phyloP scores from a whole-genome alignment of 2,888 invertebrate species.

The Diarsia rubi region DNA sequence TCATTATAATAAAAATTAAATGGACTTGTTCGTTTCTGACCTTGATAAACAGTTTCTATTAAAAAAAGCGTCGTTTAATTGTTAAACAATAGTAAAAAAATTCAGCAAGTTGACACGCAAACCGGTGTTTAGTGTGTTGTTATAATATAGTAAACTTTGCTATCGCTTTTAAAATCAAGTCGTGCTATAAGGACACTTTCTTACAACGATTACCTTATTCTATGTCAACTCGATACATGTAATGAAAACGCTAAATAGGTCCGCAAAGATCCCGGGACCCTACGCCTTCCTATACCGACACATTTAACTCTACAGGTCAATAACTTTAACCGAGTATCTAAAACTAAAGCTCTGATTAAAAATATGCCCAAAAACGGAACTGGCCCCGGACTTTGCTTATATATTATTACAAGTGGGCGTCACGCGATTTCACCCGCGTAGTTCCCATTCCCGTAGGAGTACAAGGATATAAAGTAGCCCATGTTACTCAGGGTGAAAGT shows the following conservation, averaged over 20 bases:
- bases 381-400: background rate
- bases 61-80: slow-evolving; percentile 60
- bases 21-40: slow-evolving; percentile 51
- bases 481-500: too few relatives aligned
- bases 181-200: slow-evolving; percentile 1
- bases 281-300: background rate
- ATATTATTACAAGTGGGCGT: too few relatives aligned
- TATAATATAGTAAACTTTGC: background rate
- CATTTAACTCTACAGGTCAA: background rate
- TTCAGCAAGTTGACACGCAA: slow-evolving; percentile 36
- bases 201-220: background rate
- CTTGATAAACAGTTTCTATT: slow-evolving; percentile 67
- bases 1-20: slow-evolving; percentile 67
- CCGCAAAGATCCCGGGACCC: background rate
- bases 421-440: too few relatives aligned
- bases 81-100: slow-evolving; percentile 51
- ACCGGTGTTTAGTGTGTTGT: slow-evolving; percentile 24
- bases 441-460: too few relatives aligned
- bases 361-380: background rate
- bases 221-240: background rate
- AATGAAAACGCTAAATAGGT: background rate
- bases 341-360: background rate
- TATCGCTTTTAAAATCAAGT: slow-evolving; percentile 14
- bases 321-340: background rate
- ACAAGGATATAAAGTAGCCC: too few relatives aligned